These are phyloP conservation scores for Busseola fusca DNA, from an alignment of 2,888 invertebrate species.

Conservation along the genomic window DNA sequence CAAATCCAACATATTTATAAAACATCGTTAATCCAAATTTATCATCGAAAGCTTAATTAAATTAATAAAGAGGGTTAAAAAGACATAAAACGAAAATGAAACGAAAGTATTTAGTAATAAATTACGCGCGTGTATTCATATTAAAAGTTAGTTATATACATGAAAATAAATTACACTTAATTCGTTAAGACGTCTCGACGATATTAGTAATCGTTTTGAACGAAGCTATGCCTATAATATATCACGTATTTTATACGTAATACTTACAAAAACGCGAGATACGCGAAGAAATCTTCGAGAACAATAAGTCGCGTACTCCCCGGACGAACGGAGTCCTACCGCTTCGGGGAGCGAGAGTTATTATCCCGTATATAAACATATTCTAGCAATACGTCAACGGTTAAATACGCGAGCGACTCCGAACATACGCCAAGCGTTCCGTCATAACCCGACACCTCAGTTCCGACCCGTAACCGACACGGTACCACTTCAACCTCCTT, in stretches of 20 bases:
- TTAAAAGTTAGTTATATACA: slow-evolving; percentile 78
- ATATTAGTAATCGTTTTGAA: slow-evolving; percentile 54
- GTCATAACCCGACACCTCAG: slow-evolving; percentile 77
- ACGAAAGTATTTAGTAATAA: slow-evolving; percentile 72
- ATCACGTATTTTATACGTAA: slow-evolving; percentile 59
- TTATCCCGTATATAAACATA: slow-evolving; percentile 76
- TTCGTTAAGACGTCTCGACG: slow-evolving; percentile 61
- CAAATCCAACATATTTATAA: slow-evolving; percentile 58
- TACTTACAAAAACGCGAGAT: slow-evolving; percentile 54
- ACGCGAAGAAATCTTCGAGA: slow-evolving; percentile 68
- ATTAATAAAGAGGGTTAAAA: slow-evolving; percentile 64
- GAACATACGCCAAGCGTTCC: slow-evolving; percentile 71
- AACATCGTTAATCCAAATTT: slow-evolving; percentile 59
- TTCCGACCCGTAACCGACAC: slow-evolving; percentile 71
- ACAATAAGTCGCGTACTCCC: slow-evolving; percentile 86
- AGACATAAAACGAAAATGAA: slow-evolving; percentile 69
- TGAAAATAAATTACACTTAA: slow-evolving; percentile 65
- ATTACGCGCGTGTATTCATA: slow-evolving; percentile 81
- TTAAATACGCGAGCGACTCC: slow-evolving; percentile 68
- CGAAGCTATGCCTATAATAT: slow-evolving; percentile 52
- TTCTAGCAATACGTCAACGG: slow-evolving; percentile 59
- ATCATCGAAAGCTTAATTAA: slow-evolving; percentile 55
- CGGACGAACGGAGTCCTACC: slow-evolving; percentile 62
- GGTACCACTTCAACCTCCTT: slow-evolving; percentile 81
- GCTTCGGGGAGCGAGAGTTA: slow-evolving; percentile 81